phyloP scores from a whole-genome alignment of 2,888 invertebrate species.

The Agonum fuliginosum region DNA sequence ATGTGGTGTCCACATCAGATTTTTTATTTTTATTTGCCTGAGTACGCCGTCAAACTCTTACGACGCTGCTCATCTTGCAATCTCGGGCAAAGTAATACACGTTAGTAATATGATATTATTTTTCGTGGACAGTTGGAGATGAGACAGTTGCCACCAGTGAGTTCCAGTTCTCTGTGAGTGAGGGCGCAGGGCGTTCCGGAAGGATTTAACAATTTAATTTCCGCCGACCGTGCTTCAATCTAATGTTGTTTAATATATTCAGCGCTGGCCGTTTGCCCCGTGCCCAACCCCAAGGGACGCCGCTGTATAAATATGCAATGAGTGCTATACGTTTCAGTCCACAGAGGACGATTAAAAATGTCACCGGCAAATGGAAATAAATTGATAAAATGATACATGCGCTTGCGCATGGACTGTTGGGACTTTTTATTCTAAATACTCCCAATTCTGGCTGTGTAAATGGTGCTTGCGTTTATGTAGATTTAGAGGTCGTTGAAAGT shows the following conservation, averaged over 20 bases:
- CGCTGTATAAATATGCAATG: conserved; percentile 54
- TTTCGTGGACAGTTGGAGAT: no score
- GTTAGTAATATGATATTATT: no score
- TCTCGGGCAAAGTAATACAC: no score
- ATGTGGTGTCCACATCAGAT: no score
- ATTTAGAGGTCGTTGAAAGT: no score
- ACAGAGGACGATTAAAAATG: conserved; percentile 53
- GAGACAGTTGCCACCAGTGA: no score
- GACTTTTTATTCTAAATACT: conserved; percentile 26
- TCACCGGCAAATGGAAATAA: conserved; percentile 56
- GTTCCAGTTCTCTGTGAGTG: background rate
- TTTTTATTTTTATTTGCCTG: no score
- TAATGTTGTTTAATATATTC: conserved; percentile 54
- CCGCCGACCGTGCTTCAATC: conserved; percentile 50
- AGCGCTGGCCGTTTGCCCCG: conserved; percentile 1
- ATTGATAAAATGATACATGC: conserved; percentile 50
- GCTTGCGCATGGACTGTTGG: conserved; percentile 12
- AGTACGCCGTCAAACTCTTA: no score
- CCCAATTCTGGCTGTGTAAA: conserved; percentile 1
- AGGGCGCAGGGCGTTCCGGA: conserved; percentile 4
- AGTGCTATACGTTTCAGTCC: conserved; percentile 38
- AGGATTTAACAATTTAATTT: conserved; percentile 59
- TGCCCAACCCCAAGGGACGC: conserved; percentile 33
- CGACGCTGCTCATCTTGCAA: no score
- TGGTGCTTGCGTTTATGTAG: conserved; percentile 21